Conservation (phyloP, 2,888 invertebrate species). For the Labia minor region DNA sequence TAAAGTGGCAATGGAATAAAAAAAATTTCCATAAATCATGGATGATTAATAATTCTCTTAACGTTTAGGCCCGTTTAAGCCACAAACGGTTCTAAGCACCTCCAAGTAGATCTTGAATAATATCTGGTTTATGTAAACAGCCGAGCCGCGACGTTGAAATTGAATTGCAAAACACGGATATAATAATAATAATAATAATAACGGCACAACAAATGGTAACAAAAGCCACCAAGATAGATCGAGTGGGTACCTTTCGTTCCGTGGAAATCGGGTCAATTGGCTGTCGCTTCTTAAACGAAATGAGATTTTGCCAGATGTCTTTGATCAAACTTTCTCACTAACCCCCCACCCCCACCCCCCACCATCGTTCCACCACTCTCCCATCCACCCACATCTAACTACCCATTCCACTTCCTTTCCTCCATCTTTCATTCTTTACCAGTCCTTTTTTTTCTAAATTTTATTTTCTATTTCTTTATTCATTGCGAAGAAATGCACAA, state of each 20-base stretch:
- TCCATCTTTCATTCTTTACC: too few relatives aligned
- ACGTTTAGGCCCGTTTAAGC: background rate
- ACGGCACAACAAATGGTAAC: too few relatives aligned
- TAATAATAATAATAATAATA: constrained; percentile 8
- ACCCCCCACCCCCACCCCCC: too few relatives aligned
- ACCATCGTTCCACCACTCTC: background rate
- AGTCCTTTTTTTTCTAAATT: too few relatives aligned
- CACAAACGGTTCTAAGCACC: background rate
- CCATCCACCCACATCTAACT: too few relatives aligned
- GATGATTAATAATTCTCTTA: background rate
- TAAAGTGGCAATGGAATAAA: too few relatives aligned
- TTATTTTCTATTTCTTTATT: too few relatives aligned
- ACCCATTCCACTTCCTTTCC: too few relatives aligned
- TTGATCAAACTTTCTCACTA: background rate
- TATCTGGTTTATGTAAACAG: constrained; percentile 1
- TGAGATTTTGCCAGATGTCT: constrained; percentile 2
- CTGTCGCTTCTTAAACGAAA: background rate
- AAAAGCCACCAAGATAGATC: background rate
- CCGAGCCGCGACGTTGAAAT: background rate
- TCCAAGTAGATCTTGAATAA: constrained; percentile 7
- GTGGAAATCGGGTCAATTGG: background rate
- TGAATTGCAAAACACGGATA: background rate
- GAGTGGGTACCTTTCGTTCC: background rate
- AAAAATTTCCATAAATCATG: background rate
- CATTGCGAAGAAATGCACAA: too few relatives aligned